phyloP scores from a whole-genome alignment of 2,888 invertebrate genomes.

The Sturmia bella region DNA sequence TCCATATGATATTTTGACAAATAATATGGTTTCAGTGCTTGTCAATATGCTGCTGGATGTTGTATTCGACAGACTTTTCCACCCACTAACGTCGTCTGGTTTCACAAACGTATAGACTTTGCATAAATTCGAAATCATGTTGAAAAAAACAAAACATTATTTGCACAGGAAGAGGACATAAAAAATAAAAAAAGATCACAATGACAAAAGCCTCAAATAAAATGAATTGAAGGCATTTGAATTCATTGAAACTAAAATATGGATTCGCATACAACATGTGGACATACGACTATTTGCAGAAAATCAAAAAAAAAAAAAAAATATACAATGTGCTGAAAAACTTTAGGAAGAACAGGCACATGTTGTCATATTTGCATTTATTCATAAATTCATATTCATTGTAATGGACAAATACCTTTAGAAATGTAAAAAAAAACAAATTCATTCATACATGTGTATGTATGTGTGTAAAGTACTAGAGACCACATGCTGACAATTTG shows the following conservation, averaged over 20 bases:
- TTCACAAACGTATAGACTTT: not conserved
- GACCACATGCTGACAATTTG: constrained; percentile 30
- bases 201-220: constrained; percentile 31
- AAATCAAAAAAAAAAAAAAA: not conserved
- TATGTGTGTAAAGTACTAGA: too few species aligned
- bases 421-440: not conserved
- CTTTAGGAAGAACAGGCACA: constrained; percentile 18
- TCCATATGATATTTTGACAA: constrained; percentile 31
- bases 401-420: constrained; percentile 36
- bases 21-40: constrained; percentile 20
- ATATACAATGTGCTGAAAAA: not conserved
- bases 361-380: constrained; percentile 52
- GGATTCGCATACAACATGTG: constrained; percentile 13
- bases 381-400: constrained; percentile 54
- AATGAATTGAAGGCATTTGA: constrained; percentile 36
- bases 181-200: not conserved
- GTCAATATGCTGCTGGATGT: not conserved
- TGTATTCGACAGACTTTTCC: not conserved
- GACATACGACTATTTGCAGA: not conserved
- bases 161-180: constrained; percentile 33
- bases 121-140: constrained; percentile 40
- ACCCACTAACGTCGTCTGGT: too few species aligned
- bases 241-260: constrained; percentile 28
- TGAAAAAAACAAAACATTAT: constrained; percentile 48
- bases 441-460: too few species aligned